Evolutionary conservation across 2,797 vertebrate genomes (phyloP), one percentile per base, ranked within the genome.

Genomic region (Artibeus jamaicensis): DNA sequence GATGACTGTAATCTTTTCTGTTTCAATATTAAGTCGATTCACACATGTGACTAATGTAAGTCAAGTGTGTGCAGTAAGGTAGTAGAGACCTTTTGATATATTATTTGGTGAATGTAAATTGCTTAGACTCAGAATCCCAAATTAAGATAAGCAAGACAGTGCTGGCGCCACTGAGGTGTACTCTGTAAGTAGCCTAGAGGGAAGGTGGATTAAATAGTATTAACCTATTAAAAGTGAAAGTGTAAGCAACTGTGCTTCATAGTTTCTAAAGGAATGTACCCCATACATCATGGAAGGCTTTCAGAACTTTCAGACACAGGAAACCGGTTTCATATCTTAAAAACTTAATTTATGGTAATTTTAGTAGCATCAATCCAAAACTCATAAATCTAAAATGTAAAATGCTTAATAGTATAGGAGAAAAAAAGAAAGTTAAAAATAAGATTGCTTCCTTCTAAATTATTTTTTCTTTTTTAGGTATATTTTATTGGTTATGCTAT

Each of bases 151-250:
- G 96, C 86, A 96, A 97, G 97, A 97, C 85, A 71, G 59, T 53
- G 90, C 97, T 98, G 97, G 97, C 12, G 1, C 97, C 96, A 94
- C 53, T 29, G 74, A 96, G 92, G 97, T 98, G 71, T 96, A 62
- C 53, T 91, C 86, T 67, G 10, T 91, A 90, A 97, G 83, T 96
- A 96, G 94, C 96, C 96, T 98, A 26, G 91, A 96, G 98, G 98
- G 79, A 97, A 91, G 95, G 77, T 89, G 95, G 74, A 98, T 98
- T 98, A 98, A 96, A 94, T 96, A 91, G 85, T 96, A 91, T 97
- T 97, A 98, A 98, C 92, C 93, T 97, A 92, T 14, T 97, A 97
- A 97, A 98, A 97, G 91, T 96, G 96, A 97, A 98, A 98, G 98
- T 97, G 81, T 93, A 96, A 97, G 94, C 96, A 93, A 46, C 95